Base-by-base conservation (phyloP, 2,888 invertebrate species). In the Acleris laterana region DNA sequence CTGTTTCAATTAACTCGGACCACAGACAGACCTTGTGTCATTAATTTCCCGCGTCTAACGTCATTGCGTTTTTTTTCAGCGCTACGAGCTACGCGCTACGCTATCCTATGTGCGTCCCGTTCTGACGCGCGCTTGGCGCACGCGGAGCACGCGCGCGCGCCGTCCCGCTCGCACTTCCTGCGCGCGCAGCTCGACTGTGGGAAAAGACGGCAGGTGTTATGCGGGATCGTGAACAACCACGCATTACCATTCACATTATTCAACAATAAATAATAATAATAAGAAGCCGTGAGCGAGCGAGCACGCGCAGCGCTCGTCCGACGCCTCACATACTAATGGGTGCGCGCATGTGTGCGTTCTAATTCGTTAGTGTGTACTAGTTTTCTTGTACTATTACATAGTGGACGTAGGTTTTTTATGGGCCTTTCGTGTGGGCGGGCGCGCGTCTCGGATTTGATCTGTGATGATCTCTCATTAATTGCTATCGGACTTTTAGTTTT, bases 201-300 rank as follows among this genome's bases (percentile, higher is more conserved):
- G 93, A 93, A 93, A 93, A 92, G 85, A 89, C 90, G 93, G 94
- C 94, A 94, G 94, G 94, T 94, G 94, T 88, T 93, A 90, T 90
- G 93, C 92, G 91, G 88, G 91, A 93, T 93, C 93, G 93, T 92
- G 93, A 93, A 92, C 92, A 90, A 89, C 91, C 90, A 92, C 87
- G 92, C 91, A 93, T 92, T 93, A 93, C 92, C 91, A 93, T 93
- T 92, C 92, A 92, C 89, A 90, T 92, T 93, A 93, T 93, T 90
- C 92, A 90, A 92, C 93, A 88, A 93, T 92, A 92, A 92, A 92
- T 92, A 92, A 93, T 90, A 90, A 90, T 91, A 92, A 91, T 88
- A 93, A 92, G 90, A 89, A 91, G 92, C 90, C 88, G 89, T 84
- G 87, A 90, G 85, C 92, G 91, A 91, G 88, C 89, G 84, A 89